Percentiles rank a stretch among this genome's conserved stretches.
Conservation (phyloP, 2,113 vertebrate genomes). For the Silurus glanis region DNA sequence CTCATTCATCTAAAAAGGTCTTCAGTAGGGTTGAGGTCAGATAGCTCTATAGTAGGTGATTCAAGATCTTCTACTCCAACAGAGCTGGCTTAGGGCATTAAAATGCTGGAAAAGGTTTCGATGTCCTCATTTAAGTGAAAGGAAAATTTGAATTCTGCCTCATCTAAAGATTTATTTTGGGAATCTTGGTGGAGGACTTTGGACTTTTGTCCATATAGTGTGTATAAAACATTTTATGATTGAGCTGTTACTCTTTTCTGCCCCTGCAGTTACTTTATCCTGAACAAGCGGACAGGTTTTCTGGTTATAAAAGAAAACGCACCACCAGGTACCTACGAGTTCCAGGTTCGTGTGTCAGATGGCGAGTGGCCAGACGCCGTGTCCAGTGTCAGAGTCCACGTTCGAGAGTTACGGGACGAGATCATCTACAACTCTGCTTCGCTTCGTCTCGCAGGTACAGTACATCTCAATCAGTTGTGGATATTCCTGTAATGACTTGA, state of each 20-base stretch:
- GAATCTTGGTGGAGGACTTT: too few species aligned
- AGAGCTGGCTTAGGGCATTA: too few species aligned
- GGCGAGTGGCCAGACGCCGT: slow-evolving; percentile 83
- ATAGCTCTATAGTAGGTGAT: too few species aligned
- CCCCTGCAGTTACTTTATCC: slow-evolving; percentile 76
- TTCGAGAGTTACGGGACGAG: slow-evolving; percentile 80
- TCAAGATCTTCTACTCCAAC: too few species aligned
- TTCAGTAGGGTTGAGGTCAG: too few species aligned
- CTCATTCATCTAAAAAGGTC: too few species aligned
- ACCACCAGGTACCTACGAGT: slow-evolving; percentile 76
- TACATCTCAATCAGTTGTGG: not conserved
- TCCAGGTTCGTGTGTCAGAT: slow-evolving; percentile 83
- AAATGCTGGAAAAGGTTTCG: too few species aligned
- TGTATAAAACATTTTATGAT: not conserved
- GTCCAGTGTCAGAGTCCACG: slow-evolving; percentile 76
- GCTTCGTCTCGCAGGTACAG: slow-evolving; percentile 78
- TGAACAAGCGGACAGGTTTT: slow-evolving; percentile 84
- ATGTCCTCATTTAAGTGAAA: too few species aligned
- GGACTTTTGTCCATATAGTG: too few species aligned
- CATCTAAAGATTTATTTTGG: too few species aligned
- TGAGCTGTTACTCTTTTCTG: not conserved
- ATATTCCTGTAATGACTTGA: not conserved
- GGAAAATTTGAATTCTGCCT: too few species aligned
- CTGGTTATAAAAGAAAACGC: slow-evolving; percentile 81
- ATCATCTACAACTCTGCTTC: slow-evolving; percentile 81